phyloP scores from a whole-genome alignment of 1,140 invertebrate genomes.

The Drosophila elegans region DNA sequence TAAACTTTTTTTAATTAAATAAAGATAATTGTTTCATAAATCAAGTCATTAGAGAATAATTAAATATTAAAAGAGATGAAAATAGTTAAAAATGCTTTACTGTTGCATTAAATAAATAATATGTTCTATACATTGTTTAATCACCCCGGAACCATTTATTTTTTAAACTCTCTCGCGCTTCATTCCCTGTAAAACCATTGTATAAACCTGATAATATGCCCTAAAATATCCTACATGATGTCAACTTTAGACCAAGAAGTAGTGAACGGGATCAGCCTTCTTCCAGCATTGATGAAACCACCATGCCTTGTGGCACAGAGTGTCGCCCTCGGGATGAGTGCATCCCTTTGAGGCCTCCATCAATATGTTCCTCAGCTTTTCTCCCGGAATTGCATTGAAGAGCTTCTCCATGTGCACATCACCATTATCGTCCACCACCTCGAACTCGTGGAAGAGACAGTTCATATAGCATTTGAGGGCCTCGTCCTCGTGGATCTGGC shows the following conservation, averaged over 20 bases:
- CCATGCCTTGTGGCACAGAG: constrained; percentile 76
- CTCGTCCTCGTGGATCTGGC: constrained; percentile 71
- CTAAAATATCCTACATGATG: too few relatives aligned
- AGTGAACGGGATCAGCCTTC: constrained; percentile 72
- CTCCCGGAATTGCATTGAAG: constrained; percentile 47
- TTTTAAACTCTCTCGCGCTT: too few relatives aligned
- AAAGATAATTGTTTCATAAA: too few relatives aligned
- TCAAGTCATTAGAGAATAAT: too few relatives aligned
- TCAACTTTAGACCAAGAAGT: constrained; percentile 43
- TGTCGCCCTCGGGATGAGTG: constrained; percentile 70
- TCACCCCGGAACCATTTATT: too few relatives aligned
- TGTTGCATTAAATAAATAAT: too few relatives aligned
- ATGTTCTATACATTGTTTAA: too few relatives aligned
- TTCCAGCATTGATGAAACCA: constrained; percentile 84
- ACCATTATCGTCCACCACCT: constrained; percentile 76
- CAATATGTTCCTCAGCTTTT: constrained; percentile 48
- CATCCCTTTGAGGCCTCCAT: constrained; percentile 68
- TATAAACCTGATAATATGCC: too few relatives aligned
- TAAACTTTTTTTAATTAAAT: too few relatives aligned
- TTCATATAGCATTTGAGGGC: constrained; percentile 79
- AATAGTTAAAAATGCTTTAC: too few relatives aligned
- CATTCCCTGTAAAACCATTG: too few relatives aligned
- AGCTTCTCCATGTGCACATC: constrained; percentile 76
- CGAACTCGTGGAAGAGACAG: constrained; percentile 72
- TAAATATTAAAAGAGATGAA: too few relatives aligned